Evolutionary conservation across 2,888 invertebrate genomes (phyloP), one percentile per base, ranked within the genome.

Genomic region (Globia sparganii): DNA sequence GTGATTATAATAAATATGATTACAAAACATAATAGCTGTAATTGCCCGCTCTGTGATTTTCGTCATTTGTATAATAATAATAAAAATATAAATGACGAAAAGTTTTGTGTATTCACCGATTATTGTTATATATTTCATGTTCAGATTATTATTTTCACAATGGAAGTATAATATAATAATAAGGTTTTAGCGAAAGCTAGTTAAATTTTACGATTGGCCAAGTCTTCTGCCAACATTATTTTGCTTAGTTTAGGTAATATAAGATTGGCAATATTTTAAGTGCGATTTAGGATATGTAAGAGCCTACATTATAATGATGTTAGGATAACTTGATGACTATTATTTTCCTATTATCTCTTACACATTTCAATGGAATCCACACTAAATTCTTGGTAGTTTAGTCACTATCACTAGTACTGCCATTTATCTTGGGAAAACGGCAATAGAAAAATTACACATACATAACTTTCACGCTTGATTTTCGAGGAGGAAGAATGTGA

Each of bases 221-320:
- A 81, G 81, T 81, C 71, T 69, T 87, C 68, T 75, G 83, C 69
- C 71, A 77, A 81, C 34, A 34, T 49, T 73, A 49, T 79, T 86
- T 79, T 80, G 81, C 65, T 77, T 81, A 86, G 68, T 72, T 4
- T 84, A 83, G 77, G 31, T 81, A 67, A 62, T 65, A n/a, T 87
- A 84, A 77, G 81, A 81, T 85, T 77, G 73, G 81, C 70, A 59
- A 88, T 81, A 86, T 75, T 83, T 78, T 85, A 80, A 80, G 80
- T 76, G 64, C 72, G 73, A 80, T 49, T 78, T 81, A 84, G 70
- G 72, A 69, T 77, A 84, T 77, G 78, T 86, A 86, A 88, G 73
- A 88, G 73, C 59, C 76, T 80, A 85, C 85, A 87, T 87, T 84
- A 62, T 61, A 86, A 83, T 61, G 72, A 84, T 84, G 84, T 83